Evolutionary conservation across 92 coral and sea anemone genomes (phyloP), one percentile per base, ranked within the genome.

Genomic region (Epizoanthus illoricatus): DNA sequence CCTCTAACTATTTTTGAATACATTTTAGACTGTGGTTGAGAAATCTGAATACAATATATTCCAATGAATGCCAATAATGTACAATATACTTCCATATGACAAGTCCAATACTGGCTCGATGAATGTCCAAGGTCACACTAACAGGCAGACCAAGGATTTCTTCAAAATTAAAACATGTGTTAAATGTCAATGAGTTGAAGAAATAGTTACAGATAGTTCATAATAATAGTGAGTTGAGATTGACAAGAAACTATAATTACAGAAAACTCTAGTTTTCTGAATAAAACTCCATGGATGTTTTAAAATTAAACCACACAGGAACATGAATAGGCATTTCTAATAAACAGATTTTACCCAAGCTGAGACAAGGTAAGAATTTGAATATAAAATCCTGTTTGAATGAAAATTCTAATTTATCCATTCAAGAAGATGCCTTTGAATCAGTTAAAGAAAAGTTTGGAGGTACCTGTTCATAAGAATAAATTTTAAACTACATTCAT

Each of bases 81-180:
- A 33, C 36, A 28, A 28, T 64, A 64, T 64, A 0, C 12, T 20
- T 20, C n/a, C n/a, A 39, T 41, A 42, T 16, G 57, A 28, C 16
- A 9, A 21, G 80, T 75, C 69, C 28, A 75, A 36, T 75, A 42
- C 24, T 2, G 6, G 7, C 5, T 2, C 20, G 60, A 76, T 20
- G 21, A 9, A 59, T 60, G 49, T 39, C 28, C 42, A 78, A 78
- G 72, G 61, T 78, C 82, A 78, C 72, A 78, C 71, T 61, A 63
- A 43, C n/a, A 12, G 11, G 42, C 23, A 75, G 33, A 19, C 13
- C 11, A 71, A 43, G 3, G 13, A 47, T 71, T 55, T 71, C 13
- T 2, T 43, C 19, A 9, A 20, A 7, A 8, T 8, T n/a, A 7
- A 71, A 36, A 19, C 9, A 19, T 40, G 12, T 39, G 10, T 52